Evolutionary conservation across 2,888 invertebrate species (phyloP).

Genomic region (Unio delphinus): DNA sequence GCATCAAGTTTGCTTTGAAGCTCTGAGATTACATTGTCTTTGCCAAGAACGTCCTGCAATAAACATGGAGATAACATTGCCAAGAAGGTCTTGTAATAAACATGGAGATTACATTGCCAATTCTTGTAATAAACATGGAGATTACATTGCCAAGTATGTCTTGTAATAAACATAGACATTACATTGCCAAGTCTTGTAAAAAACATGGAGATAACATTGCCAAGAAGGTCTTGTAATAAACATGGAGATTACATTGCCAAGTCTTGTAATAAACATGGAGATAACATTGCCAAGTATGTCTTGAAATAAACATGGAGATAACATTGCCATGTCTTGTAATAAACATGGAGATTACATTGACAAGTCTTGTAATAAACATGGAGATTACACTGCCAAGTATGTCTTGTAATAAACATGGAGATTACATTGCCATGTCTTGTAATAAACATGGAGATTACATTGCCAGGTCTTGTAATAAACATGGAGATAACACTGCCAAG

Average conservation of each 20-base stretch:
- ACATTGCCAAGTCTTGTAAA: constrained; percentile 33
- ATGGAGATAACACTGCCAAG: neutral
- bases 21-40: constrained; percentile 50
- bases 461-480: neutral
- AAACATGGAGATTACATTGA: no score
- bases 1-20: constrained; percentile 42
- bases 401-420: no score
- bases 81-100: neutral
- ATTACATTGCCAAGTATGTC: neutral
- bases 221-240: no score
- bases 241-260: constrained; percentile 47
- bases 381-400: no score
- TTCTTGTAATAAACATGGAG: neutral
- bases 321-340: neutral
- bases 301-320: neutral
- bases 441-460: neutral
- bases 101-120: neutral
- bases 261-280: neutral
- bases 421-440: no score
- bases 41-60: constrained; percentile 54
- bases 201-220: constrained; percentile 25
- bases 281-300: neutral
- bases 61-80: neutral
- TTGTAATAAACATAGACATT: neutral
- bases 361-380: no score